A percentile compares a stretch with the other conserved stretches of the same genome.
Conservation (phyloP, 2,888 invertebrate species). For the Sceliomorpha sp. region DNA sequence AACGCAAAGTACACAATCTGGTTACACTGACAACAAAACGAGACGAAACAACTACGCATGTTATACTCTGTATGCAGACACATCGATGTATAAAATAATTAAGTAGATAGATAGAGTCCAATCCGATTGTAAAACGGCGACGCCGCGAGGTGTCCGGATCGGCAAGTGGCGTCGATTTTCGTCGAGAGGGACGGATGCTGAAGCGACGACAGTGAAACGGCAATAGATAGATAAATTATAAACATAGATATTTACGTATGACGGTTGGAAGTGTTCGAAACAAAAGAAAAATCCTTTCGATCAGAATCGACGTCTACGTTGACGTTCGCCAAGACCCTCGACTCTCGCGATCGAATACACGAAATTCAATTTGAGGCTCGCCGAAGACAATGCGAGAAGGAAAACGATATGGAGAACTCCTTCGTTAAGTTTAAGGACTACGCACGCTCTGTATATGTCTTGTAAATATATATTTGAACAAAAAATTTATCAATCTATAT, state of each 20-base stretch:
- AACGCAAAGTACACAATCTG: slow-evolving; percentile 11
- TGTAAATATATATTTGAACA: slow-evolving; percentile 78
- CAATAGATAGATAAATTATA: slow-evolving; percentile 1
- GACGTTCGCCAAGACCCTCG: slow-evolving; percentile 36
- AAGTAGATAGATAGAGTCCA: slow-evolving; percentile 56
- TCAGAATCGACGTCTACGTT: background rate
- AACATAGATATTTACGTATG: too few relatives aligned
- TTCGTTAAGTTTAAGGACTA: slow-evolving; percentile 64
- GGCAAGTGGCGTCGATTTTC: slow-evolving; percentile 9
- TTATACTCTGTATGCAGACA: slow-evolving; percentile 65
- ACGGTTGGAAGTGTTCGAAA: background rate
- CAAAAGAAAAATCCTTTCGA: background rate
- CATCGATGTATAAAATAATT: slow-evolving; percentile 67
- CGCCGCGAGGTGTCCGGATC: slow-evolving; percentile 3
- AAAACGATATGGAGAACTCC: slow-evolving; percentile 59
- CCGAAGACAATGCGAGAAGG: slow-evolving; percentile 57
- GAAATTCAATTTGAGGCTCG: slow-evolving; percentile 47
- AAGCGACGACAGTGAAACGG: background rate
- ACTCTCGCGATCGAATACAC: slow-evolving; percentile 48
- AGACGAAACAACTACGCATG: slow-evolving; percentile 47
- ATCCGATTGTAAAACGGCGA: slow-evolving; percentile 28
- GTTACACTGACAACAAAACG: slow-evolving; percentile 34
- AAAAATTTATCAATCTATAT: slow-evolving; percentile 58
- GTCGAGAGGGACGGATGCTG: background rate
- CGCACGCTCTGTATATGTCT: slow-evolving; percentile 77